Evolutionary conservation across 1,140 invertebrate species (phyloP).

Genomic region (Plutomurus gul): DNA sequence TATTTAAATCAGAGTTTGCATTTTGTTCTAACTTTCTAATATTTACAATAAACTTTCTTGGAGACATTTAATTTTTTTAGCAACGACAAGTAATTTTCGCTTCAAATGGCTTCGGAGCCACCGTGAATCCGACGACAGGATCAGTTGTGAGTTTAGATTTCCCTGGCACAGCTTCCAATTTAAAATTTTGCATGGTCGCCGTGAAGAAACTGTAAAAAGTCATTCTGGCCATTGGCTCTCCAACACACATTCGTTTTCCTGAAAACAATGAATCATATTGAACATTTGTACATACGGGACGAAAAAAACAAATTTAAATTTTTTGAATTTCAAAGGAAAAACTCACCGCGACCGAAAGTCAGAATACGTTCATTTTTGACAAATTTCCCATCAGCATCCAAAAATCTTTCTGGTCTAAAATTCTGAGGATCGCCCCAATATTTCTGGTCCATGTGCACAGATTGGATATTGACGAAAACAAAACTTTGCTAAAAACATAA

Average conservation of each 20-base stretch:
- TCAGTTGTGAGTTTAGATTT: neutral
- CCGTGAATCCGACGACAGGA: conserved; percentile 35
- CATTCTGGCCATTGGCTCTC: conserved; percentile 22
- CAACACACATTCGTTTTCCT: conserved; percentile 16
- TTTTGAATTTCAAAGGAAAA: too few relatives aligned
- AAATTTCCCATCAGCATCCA: conserved; percentile 67
- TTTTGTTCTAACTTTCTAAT: neutral
- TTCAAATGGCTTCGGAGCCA: conserved; percentile 37
- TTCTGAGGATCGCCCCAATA: conserved; percentile 71
- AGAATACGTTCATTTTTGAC: conserved; percentile 69
- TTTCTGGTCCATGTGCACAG: conserved; percentile 71
- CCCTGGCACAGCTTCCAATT: neutral
- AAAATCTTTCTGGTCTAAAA: conserved; percentile 77
- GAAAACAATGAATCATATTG: neutral
- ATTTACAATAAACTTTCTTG: neutral
- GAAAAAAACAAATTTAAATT: too few relatives aligned
- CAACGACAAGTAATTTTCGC: neutral
- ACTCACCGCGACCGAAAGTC: conserved; percentile 74
- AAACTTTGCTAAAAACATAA: conserved; percentile 75
- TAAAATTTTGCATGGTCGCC: neutral
- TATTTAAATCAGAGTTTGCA: too few relatives aligned
- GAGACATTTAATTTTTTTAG: neutral
- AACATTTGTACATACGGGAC: too few relatives aligned
- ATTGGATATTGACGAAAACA: conserved; percentile 77
- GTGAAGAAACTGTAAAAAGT: conserved; percentile 10